Base-by-base conservation (phyloP, 2,113 vertebrate species). In the Benitochromis conjunctus region DNA sequence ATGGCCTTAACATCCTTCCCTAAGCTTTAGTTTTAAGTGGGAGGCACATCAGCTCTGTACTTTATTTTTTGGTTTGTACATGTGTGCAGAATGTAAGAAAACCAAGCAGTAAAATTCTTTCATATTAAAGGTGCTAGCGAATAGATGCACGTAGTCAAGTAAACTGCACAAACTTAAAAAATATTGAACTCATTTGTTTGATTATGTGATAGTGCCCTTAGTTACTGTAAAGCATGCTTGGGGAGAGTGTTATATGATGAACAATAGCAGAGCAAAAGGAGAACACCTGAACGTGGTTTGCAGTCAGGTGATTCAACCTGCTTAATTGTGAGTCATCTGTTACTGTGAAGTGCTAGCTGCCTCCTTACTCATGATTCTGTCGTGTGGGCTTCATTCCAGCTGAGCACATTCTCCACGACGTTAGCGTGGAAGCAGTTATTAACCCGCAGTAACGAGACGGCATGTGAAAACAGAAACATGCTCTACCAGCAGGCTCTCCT, bases 311-410 rank as follows among this genome's bases (percentile, higher is more conserved):
- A 92, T 88, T 88, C 87, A 90, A 90, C 60, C 43, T 85, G 82
- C 60, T 80, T 84, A 58, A 79, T 74, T 90, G 53, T 94, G 90
- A 94, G 91, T 95, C 94, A 94, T 92, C 87, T 29, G 60, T 53
- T 83, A 11, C 46, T 83, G 62, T 69, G 74, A 80, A 82, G 74
- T 36, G 55, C 53, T 76, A 62, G 76, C 78, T 85, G 55, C 80
- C 57, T 81, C 64, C 53, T 89, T 86, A 69, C 24, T 92, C 81
- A 74, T 46, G 79, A 14, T 62, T 77, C 34, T 41, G 77, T 83
- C 10, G 11, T 71, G 51, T 60, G 57, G 60, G 69, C 76, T 77
- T 74, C 55, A n/a, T 87, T 88, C 85, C 60, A 78, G 60, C 79
- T 56, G 29, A 87, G 84, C 83, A 80, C 82, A 62, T 12, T 56